Percentiles rank a stretch among this genome's conserved stretches.
These are phyloP conservation scores for Syngnathus floridae DNA, from an alignment of 2,113 vertebrate species.

Conservation along the genomic window DNA sequence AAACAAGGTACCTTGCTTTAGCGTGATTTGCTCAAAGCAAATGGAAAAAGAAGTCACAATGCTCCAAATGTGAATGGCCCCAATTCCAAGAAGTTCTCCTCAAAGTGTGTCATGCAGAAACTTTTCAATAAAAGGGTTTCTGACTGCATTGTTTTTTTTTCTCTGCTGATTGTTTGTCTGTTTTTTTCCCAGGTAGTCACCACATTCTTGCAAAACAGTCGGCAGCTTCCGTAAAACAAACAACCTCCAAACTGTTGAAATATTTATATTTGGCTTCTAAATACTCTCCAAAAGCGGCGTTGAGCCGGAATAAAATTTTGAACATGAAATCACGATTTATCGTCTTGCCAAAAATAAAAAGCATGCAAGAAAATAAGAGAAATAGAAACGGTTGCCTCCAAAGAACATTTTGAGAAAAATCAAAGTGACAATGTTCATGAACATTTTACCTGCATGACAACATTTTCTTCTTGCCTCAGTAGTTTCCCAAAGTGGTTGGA, in stretches of 20 bases:
- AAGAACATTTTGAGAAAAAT: neutral
- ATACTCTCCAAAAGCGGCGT: neutral
- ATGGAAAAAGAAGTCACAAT: slow-evolving; percentile 8
- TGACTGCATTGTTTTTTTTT: neutral
- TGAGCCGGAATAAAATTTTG: neutral
- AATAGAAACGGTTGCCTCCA: neutral
- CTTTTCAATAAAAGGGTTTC: neutral
- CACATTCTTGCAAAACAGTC: neutral
- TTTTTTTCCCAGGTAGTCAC: neutral
- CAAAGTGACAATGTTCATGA: neutral
- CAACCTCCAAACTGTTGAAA: slow-evolving; percentile 48
- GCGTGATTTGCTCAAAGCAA: slow-evolving; percentile 4
- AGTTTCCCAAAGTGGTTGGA: slow-evolving; percentile 80
- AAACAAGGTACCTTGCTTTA: neutral
- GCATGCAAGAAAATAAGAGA: neutral
- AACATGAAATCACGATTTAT: neutral
- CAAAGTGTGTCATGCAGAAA: slow-evolving; percentile 3
- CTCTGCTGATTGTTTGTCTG: neutral
- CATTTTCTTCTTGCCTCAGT: slow-evolving; percentile 72
- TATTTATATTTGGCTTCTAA: slow-evolving; percentile 56
- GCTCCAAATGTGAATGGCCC: neutral
- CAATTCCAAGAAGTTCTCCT: neutral
- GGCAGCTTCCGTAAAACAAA: slow-evolving; percentile 10
- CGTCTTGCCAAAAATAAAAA: neutral
- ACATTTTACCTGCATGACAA: slow-evolving; percentile 72